A percentile compares a stretch with the other conserved stretches of the same genome.
Evolutionary conservation across 2,113 vertebrate species (phyloP).

Genomic region (Brienomyrus longianalis): DNA sequence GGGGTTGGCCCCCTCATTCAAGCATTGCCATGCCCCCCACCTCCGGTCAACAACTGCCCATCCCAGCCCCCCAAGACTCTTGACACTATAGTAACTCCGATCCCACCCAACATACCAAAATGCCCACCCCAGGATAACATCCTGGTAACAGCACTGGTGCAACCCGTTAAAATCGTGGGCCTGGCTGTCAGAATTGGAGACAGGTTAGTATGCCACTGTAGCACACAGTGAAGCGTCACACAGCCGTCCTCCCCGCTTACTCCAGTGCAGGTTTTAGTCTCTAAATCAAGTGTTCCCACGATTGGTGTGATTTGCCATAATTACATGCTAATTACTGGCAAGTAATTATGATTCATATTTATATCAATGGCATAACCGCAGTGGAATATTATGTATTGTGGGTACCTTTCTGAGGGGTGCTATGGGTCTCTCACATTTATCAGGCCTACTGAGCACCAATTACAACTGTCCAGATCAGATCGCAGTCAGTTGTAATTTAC

Average conservation of each 20-base stretch:
- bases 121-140: too few species aligned
- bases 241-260: neutral
- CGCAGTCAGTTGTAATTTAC: too few species aligned
- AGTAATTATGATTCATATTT: neutral
- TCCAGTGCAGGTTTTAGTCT: too few species aligned
- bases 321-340: neutral
- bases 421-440: neutral
- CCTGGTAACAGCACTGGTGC: too few species aligned
- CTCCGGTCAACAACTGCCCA: too few species aligned
- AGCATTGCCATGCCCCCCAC: neutral
- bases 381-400: neutral
- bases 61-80: neutral
- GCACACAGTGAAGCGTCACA: neutral
- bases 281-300: neutral
- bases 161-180: too few species aligned
- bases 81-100: neutral
- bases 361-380: neutral
- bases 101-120: too few species aligned
- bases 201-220: neutral
- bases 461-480: neutral
- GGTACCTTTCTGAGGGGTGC: neutral
- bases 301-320: neutral
- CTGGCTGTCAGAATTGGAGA: too few species aligned
- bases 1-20: neutral
- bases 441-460: neutral